Evolutionary conservation across 64 coral and sea anemone genomes (phyloP).

Genomic region (Pocillopora verrucosa): DNA sequence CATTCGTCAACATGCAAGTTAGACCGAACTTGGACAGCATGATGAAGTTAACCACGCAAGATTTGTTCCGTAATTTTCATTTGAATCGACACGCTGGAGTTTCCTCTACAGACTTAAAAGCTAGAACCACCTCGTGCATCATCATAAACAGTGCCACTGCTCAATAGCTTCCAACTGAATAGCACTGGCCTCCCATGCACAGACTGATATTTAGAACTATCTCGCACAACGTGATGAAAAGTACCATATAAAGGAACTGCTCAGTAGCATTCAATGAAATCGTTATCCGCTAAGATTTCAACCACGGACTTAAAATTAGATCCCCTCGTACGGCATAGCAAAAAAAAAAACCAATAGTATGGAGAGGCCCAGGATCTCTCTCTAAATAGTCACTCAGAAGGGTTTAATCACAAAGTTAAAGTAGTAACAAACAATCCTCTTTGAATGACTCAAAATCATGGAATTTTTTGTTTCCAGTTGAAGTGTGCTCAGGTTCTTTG

Average conservation of each 20-base stretch:
- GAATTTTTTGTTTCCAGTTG: constrained; percentile 36
- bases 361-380: too few relatives aligned
- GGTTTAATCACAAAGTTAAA: neutral
- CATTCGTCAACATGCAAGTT: too few relatives aligned
- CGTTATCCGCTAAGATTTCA: too few relatives aligned
- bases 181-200: too few relatives aligned
- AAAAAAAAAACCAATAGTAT: too few relatives aligned
- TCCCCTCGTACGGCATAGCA: too few relatives aligned
- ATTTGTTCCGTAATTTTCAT: too few relatives aligned
- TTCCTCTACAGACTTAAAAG: too few relatives aligned
- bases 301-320: too few relatives aligned
- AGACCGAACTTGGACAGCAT: too few relatives aligned
- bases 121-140: neutral
- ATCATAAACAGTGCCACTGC: neutral
- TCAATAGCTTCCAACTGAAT: neutral
- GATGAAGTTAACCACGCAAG: too few relatives aligned
- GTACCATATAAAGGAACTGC: neutral
- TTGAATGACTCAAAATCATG: neutral
- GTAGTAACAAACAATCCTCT: neutral
- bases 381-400: neutral
- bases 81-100: too few relatives aligned
- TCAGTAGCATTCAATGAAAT: neutral
- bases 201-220: neutral
- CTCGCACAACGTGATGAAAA: neutral
- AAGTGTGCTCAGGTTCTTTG: constrained; percentile 72